Percentiles rank a stretch among this genome's conserved stretches.
These are phyloP conservation scores for human (Homo sapiens) DNA, from an alignment of 2,113 vertebrate genomes.

Conservation along the genomic window DNA sequence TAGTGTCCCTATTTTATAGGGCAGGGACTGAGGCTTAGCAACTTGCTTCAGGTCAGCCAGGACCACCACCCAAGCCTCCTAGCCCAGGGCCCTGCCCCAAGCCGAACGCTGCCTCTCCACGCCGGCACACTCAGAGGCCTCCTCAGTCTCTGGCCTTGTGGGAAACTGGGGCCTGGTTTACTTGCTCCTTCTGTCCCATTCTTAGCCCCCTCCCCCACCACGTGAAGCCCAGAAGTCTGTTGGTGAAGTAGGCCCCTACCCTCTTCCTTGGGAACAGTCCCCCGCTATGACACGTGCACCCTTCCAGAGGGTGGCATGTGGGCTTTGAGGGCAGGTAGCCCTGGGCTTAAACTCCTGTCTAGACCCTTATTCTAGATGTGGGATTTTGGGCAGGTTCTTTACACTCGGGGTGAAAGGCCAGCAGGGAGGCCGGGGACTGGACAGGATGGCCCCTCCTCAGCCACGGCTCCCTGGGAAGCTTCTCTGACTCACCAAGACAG, in stretches of 20 bases:
- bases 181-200: too few relatives aligned
- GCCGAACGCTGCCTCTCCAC: accelerated
- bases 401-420: not conserved
- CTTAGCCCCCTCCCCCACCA: accelerated
- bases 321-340: not conserved
- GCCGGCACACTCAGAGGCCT: too few relatives aligned
- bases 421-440: not conserved
- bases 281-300: not conserved
- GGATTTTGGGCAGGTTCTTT: not conserved
- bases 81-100: not conserved
- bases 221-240: too few relatives aligned
- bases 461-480: not conserved
- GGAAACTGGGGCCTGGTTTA: not conserved
- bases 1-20: not conserved
- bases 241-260: not conserved
- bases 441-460: not conserved
- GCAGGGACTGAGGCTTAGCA: not conserved
- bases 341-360: not conserved
- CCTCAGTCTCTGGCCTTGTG: not conserved
- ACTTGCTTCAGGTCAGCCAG: not conserved
- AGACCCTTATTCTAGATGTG: not conserved
- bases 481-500: constrained; percentile 73
- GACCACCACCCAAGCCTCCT: not conserved
- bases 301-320: accelerated
- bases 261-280: not conserved